Conservation (phyloP, 1,140 invertebrate genomes). For the Limonius californicus region DNA sequence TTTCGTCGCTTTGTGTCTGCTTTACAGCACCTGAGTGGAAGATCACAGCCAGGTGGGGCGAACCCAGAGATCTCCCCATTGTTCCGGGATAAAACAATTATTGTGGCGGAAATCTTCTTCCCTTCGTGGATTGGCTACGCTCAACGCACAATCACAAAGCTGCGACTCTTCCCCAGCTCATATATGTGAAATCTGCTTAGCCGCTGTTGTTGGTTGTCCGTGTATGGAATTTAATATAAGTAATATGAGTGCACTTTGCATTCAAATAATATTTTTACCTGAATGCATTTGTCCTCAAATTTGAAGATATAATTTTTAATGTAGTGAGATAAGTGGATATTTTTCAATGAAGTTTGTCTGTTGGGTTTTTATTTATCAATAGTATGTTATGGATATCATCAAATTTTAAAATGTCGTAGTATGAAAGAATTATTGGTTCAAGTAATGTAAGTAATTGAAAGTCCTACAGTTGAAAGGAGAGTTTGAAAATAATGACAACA, state of each 20-base stretch:
- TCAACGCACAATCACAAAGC: conserved; percentile 16
- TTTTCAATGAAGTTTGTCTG: no score
- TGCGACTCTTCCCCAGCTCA: conserved; percentile 2
- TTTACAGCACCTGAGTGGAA: neutral
- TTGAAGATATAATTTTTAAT: no score
- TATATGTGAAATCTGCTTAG: neutral
- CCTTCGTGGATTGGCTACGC: conserved; percentile 17
- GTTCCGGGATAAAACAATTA: conserved; percentile 17
- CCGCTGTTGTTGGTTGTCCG: neutral
- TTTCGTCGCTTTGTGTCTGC: no score
- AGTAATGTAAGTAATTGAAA: no score
- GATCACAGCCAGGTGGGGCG: conserved; percentile 3
- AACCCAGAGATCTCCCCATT: neutral
- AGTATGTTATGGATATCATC: no score
- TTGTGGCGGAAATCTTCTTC: conserved; percentile 18
- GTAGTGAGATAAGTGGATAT: no score
- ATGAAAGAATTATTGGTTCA: no score
- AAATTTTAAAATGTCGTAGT: no score
- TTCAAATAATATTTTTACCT: neutral
- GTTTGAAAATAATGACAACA: no score
- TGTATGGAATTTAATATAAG: conserved; percentile 17
- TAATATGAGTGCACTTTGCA: conserved; percentile 7
- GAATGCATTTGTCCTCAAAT: neutral
- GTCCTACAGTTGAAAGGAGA: no score
- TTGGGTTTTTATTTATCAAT: no score